Conservation (phyloP, 23 tunicate species). For the Trididemnum clinides region DNA sequence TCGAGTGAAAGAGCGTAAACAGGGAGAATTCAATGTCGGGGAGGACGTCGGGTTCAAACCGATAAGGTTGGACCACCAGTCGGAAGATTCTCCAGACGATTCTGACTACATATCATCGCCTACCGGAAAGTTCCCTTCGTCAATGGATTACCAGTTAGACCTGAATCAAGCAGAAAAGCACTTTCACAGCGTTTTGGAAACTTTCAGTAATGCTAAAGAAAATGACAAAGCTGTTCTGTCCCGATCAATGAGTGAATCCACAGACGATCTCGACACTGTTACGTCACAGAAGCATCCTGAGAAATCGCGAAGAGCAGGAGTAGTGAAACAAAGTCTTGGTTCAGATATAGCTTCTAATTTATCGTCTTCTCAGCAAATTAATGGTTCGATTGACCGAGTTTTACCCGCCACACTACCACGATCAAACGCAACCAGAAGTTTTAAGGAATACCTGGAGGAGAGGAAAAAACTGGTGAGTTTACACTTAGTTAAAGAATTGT, state of each 20-base stretch:
- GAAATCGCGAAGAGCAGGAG: slow-evolving; percentile 47
- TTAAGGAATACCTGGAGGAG: slow-evolving; percentile 24
- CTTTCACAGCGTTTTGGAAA: slow-evolving; percentile 57
- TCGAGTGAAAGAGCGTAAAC: slow-evolving; percentile 17
- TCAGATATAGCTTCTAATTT: no score
- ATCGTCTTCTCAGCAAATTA: slow-evolving; percentile 23
- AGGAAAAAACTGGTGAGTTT: not conserved
- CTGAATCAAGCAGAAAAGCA: slow-evolving; percentile 58
- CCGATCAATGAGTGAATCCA: not conserved
- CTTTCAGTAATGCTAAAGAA: slow-evolving; percentile 28
- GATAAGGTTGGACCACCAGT: not conserved
- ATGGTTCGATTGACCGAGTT: slow-evolving; percentile 20
- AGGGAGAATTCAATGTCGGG: not conserved
- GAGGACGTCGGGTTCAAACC: not conserved
- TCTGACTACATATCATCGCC: not conserved
- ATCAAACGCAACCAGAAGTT: slow-evolving; percentile 19
- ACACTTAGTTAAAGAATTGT: not conserved
- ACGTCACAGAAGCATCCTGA: not conserved
- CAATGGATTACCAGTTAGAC: not conserved
- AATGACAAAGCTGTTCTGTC: not conserved
- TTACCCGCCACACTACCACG: slow-evolving; percentile 49
- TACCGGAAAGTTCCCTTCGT: not conserved
- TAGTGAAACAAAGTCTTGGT: no score
- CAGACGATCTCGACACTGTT: not conserved
- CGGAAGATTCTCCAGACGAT: not conserved